Evolutionary conservation across 1,140 invertebrate species (phyloP), one percentile per base, ranked within the genome.

Genomic region (Asobara japonica): DNA sequence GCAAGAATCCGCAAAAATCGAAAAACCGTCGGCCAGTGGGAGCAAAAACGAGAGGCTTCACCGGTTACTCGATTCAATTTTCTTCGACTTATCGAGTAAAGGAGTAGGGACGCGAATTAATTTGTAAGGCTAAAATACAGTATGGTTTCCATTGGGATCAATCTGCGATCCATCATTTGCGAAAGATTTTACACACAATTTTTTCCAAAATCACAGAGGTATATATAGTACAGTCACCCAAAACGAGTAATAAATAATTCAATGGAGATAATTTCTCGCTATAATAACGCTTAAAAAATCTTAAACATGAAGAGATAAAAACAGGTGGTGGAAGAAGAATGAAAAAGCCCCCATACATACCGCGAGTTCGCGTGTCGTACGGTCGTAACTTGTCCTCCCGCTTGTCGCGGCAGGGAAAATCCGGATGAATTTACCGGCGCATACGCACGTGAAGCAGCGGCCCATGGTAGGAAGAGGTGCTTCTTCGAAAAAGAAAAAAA

Each of bases 351-450:
- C 29, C 33, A 51, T 61, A 60, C 68, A 74, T 60, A 25, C 48
- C 36, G 10, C 36, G 65, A 73, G 71, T 74, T 79, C 60, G 78
- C 78, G 74, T 79, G 78, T 74, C 72, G 48, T 51, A 72, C 61
- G 71, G 66, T 73, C 76, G 72, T 79, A 79, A 77, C 74, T 79
- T 77, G 77, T 77, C 76, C 64, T 61, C 66, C n/a, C 29, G 16
- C 36, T 70, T 74, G 64, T 71, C 73, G 73, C 62, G 48, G 31
- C 18, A 51, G 64, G 73, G 41, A 65, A 71, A 71, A 65, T 38
- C 29, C 33, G 22, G 45, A 74, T 65, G 69, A 67, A 74, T 74
- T 74, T 69, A 74, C 69, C 69, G 60, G 41, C 41, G 38, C 51
- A 29, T 27, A 61, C 33, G 48, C 22, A 36, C 25, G 61, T 62